A percentile compares a stretch with the other conserved stretches of the same genome.
Evolutionary conservation across 2,797 vertebrate species (phyloP).

Genomic region (Eulemur coronatus): DNA sequence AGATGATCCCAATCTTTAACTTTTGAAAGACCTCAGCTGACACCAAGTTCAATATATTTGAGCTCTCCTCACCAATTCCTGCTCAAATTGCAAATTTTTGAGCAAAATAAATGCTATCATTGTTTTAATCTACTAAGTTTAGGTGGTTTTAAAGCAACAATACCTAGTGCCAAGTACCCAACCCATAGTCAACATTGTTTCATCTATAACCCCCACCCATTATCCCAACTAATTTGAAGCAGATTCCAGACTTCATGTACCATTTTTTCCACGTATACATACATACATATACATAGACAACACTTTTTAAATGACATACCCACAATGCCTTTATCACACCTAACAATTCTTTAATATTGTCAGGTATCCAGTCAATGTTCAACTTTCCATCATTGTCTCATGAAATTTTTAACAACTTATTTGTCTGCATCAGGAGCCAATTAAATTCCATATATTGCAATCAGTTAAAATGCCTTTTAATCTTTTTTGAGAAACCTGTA

Average conservation of each 20-base stretch:
- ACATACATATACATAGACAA: background rate
- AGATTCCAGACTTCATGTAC: background rate
- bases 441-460: background rate
- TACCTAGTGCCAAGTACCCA: background rate
- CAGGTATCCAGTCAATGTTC: background rate
- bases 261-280: background rate
- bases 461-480: background rate
- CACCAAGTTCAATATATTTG: background rate
- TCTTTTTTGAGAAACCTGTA: background rate
- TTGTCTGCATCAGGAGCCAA: slow-evolving; percentile 1
- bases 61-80: background rate
- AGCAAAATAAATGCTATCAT: background rate
- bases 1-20: background rate
- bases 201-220: background rate
- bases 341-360: background rate
- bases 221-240: background rate
- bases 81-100: background rate
- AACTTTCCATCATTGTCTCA: background rate
- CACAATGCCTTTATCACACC: background rate
- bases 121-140: background rate
- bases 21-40: background rate
- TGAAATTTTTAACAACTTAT: background rate
- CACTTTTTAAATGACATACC: background rate
- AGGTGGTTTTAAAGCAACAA: background rate
- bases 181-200: background rate